Base-by-base conservation (phyloP, 2,888 invertebrate species). In the Pseudococcus jackbeardsleyi region DNA sequence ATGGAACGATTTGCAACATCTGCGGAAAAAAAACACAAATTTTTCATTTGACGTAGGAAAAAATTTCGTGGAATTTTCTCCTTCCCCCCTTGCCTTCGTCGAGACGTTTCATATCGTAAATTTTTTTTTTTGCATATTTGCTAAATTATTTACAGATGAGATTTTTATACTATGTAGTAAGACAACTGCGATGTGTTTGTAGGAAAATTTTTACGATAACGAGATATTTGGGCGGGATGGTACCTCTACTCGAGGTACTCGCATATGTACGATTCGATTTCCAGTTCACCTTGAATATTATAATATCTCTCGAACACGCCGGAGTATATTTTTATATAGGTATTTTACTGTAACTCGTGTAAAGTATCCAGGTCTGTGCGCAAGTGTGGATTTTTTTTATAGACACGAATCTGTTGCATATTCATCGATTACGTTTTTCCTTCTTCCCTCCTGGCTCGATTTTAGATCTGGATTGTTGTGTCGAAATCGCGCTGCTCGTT, bases 1-100 rank as follows among this genome's bases (percentile, higher is more conserved):
- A 88, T 48, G 88, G 88, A 19, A 88, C 88, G 50, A 88, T 88
- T 85, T 88, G 88, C n/a, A 88, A 72, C 88, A 88, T 88, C 88
- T 88, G 77, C 33, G 64, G 26, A 33, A 85, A 48, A 26, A 48
- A 87, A 50, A 22, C n/a, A 79, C 8, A 7, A 42, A 33, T 11
- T 46, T 42, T 11, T 82, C 19, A 46, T 79, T 3, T 22, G 33
- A 33, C 79, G 79, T 46, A 19, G 42, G 42, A 42, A 11, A 42
- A 82, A 46, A 82, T 82, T 82, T 22, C 12, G 11, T 19, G 26
- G 26, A 15, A 64, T 1, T 22, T 64, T 64, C 15, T 64, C 59
- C n/a, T 59, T 19, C 19, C n/a, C n/a, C n/a, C 59, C 15, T 54
- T 54, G 5, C 17, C n/a, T n/a, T n/a, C n/a, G n/a, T n/a, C n/a